Conservation (phyloP, 1,140 invertebrate species). For the Zaprionus gabonicus region DNA sequence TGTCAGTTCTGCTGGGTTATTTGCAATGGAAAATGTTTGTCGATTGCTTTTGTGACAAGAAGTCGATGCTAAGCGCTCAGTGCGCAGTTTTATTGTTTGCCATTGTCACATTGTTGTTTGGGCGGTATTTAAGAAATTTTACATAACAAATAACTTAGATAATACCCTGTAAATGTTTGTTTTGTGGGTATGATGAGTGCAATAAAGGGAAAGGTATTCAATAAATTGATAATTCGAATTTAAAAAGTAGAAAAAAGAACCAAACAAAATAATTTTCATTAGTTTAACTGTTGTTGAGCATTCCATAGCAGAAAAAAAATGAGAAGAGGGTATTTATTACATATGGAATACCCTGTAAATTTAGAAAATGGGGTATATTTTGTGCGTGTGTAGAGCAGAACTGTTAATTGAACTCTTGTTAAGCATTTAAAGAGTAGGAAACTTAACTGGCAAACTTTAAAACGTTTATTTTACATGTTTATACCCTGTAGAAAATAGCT, state of each 20-base stretch:
- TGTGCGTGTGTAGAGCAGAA: too few species aligned
- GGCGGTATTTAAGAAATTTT: constrained; percentile 5
- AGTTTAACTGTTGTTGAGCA: background rate
- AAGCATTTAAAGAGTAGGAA: too few species aligned
- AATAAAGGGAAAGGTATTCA: too few species aligned
- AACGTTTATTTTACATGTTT: too few species aligned
- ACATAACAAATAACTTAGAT: constrained; percentile 1
- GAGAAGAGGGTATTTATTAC: background rate
- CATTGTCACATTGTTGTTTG: constrained; percentile 36
- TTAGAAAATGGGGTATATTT: background rate
- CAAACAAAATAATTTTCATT: background rate
- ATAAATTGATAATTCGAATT: too few species aligned
- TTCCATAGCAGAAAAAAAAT: background rate
- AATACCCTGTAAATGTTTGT: background rate
- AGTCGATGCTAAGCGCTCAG: constrained; percentile 16
- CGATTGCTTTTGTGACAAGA: constrained; percentile 33
- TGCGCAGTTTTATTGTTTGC: constrained; percentile 18
- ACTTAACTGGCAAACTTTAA: too few species aligned
- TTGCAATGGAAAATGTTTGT: constrained; percentile 57
- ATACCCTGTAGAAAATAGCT: background rate
- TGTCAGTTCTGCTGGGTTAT: constrained; percentile 33
- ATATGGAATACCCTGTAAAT: background rate
- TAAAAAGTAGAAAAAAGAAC: too few species aligned
- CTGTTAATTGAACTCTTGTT: too few species aligned
- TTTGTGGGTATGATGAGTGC: too few species aligned